Base-by-base conservation (phyloP, 2,113 vertebrate species). In the Thamnaconus septentrionalis region DNA sequence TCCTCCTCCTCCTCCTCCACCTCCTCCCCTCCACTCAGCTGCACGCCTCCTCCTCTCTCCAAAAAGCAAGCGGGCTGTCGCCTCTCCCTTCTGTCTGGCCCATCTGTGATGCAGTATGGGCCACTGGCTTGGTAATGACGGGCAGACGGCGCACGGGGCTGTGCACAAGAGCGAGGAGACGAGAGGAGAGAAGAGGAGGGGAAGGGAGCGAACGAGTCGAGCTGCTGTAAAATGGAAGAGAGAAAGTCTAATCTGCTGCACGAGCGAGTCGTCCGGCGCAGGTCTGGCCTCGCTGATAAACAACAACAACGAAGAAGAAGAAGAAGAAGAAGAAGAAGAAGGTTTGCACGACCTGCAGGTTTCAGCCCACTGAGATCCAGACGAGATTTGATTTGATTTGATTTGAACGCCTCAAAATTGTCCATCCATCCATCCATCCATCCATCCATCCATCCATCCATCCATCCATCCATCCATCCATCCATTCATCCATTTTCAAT, bases 101-200 rank as follows among this genome's bases (percentile, higher is more conserved):
- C 89, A 91, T 91, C 91, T 92, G 91, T 88, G 90, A 80, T 88
- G 84, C 87, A 85, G 87, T 80, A 87, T 84, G 90, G 84, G 78
- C 84, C 87, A 68, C 87, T 88, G 87, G 85, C 81, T 84, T 69
- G 75, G 66, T 83, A 85, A 88, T 74, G 77, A 79, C 71, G 66
- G 78, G 76, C 76, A 78, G 71, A 78, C 73, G 45, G 71, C 73
- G 74, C 60, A 66, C 43, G 10, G 80, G 50, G 69, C 69, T 53
- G 59, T 11, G 47, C 64, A 66, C 52, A 48, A 72, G 18, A 31
- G 18, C 18, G 18, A 31, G 18, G 18, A 31, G 18, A 31, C 18
- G 18, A 31, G 18, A 31, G 18, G 18, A 31, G 18, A 31, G 18
- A 31, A 2, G n/a, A 50, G 9, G 48, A 50, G 59, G 71, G 71